These are phyloP conservation scores for Sphaeramia orbicularis DNA, from an alignment of 2,797 vertebrate genomes.

Conservation along the genomic window DNA sequence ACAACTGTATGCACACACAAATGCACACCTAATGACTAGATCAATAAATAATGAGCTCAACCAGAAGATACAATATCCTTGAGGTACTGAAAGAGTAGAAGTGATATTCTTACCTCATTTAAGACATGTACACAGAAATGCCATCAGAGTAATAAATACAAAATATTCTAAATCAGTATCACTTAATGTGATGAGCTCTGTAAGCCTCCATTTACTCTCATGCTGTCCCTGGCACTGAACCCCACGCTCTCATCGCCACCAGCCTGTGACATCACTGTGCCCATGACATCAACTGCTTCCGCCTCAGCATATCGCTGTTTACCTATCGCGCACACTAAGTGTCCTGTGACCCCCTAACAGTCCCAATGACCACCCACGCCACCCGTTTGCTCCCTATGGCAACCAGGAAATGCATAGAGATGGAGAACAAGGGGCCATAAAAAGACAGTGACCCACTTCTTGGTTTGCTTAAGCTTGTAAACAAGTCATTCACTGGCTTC, in stretches of 20 bases:
- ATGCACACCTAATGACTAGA: conserved; percentile 28
- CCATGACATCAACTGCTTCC: conserved; percentile 70
- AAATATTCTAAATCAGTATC: not conserved
- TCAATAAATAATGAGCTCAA: conserved; percentile 54
- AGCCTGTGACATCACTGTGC: conserved; percentile 75
- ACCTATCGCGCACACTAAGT: conserved; percentile 54
- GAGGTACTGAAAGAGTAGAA: conserved; percentile 26
- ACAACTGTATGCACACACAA: conserved; percentile 10
- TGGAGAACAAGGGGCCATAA: conserved; percentile 69
- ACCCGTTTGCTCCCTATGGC: conserved; percentile 17
- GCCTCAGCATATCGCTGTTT: conserved; percentile 47
- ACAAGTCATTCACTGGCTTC: conserved; percentile 68
- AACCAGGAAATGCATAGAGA: conserved; percentile 58
- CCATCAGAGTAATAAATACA: not conserved
- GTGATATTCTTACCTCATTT: conserved; percentile 39
- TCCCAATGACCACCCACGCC: conserved; percentile 9
- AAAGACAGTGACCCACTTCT: conserved; percentile 73
- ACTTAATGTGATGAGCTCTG: conserved; percentile 17
- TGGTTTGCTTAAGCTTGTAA: conserved; percentile 59
- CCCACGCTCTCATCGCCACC: conserved; percentile 63
- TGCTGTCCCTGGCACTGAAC: conserved; percentile 48
- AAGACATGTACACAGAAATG: conserved; percentile 2
- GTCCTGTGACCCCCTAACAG: conserved; percentile 49
- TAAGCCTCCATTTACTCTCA: conserved; percentile 20
- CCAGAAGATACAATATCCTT: conserved; percentile 40